Conservation (phyloP, 2,113 vertebrate genomes). For the Silurus asotus region DNA sequence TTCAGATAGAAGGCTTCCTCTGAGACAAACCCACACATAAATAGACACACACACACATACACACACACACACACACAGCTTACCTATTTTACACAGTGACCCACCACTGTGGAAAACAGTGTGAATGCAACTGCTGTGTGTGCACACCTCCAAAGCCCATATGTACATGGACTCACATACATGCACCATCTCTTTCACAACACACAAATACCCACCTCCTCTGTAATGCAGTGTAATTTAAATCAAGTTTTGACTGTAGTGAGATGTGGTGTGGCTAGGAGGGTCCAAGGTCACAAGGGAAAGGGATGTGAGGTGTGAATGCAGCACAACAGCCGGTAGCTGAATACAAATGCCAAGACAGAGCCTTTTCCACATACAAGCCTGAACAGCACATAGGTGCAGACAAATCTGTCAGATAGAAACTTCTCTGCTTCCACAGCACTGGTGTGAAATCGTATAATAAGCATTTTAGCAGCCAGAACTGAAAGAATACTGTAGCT, state of each 20-base stretch:
- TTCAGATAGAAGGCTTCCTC: slow-evolving; percentile 43
- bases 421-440: background rate
- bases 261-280: slow-evolving; percentile 52
- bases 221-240: background rate
- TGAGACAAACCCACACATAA: slow-evolving; percentile 33
- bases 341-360: slow-evolving; percentile 55
- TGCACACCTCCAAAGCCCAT: background rate
- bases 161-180: background rate
- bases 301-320: slow-evolving; percentile 61
- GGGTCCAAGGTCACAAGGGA: background rate
- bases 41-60: slow-evolving; percentile 24
- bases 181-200: background rate
- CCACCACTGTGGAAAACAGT: background rate
- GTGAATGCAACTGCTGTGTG: background rate
- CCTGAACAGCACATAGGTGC: slow-evolving; percentile 11
- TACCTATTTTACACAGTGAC: slow-evolving; percentile 9
- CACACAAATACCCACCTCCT: slow-evolving; percentile 3
- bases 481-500: background rate
- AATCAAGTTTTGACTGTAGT: slow-evolving; percentile 47
- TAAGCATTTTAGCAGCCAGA: background rate
- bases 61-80: slow-evolving; percentile 10
- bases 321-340: slow-evolving; percentile 64
- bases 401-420: background rate
- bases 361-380: slow-evolving; percentile 25
- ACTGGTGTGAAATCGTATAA: background rate